These are phyloP conservation scores for Conchocele bisecta DNA, from an alignment of 2,888 invertebrate genomes.

Conservation along the genomic window DNA sequence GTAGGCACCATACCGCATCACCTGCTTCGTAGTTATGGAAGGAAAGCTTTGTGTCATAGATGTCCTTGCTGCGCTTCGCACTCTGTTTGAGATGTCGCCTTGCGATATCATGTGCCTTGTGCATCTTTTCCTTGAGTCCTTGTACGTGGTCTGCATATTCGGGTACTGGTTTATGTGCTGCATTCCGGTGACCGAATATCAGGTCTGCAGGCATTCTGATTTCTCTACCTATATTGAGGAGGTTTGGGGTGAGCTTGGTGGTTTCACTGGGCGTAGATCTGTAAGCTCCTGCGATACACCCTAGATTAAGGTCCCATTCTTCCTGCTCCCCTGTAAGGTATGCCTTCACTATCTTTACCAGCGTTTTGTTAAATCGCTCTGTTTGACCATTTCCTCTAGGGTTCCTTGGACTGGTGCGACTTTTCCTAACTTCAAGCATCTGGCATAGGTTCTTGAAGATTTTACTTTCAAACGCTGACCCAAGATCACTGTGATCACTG, in stretches of 20 bases:
- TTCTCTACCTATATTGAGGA: constrained; percentile 44
- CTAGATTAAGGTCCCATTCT: constrained; percentile 52
- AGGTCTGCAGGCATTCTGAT: constrained; percentile 38
- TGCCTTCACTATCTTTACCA: constrained; percentile 43
- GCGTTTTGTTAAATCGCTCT: constrained; percentile 44
- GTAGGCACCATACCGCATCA: constrained; percentile 32
- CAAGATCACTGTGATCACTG: constrained; percentile 36
- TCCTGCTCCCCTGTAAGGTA: constrained; percentile 45
- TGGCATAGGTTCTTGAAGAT: constrained; percentile 22
- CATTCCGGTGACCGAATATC: neutral
- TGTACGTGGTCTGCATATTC: constrained; percentile 11
- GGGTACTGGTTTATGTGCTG: neutral
- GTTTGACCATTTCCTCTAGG: constrained; percentile 50
- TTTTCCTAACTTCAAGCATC: constrained; percentile 25
- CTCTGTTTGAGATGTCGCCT: constrained; percentile 12
- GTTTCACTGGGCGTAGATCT: constrained; percentile 41
- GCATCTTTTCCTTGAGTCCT: neutral
- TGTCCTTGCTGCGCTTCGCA: constrained; percentile 18
- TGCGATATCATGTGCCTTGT: constrained; percentile 9
- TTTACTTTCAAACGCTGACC: constrained; percentile 19
- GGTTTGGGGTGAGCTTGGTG: constrained; percentile 42
- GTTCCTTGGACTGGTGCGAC: constrained; percentile 36
- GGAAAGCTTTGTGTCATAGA: constrained; percentile 29
- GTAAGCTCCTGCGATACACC: constrained; percentile 50
- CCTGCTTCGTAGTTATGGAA: constrained; percentile 16